Percentiles rank a stretch among this genome's conserved stretches.
phyloP scores from a whole-genome alignment of 2,113 vertebrate species.

The Scytalopus superciliaris region DNA sequence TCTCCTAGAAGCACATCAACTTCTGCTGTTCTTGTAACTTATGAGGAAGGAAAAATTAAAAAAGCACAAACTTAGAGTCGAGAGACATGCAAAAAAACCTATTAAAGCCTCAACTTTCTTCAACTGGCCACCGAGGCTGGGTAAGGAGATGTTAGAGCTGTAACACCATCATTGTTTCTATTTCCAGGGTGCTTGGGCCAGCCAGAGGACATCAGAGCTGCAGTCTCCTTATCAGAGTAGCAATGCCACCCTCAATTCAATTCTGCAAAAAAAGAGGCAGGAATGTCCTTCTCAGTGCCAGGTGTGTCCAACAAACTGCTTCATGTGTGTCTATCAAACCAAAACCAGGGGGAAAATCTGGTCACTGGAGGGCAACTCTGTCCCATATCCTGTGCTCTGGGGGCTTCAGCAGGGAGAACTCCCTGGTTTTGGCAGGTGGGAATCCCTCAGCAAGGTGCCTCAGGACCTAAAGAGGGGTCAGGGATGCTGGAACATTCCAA shows the following conservation, averaged over 20 bases:
- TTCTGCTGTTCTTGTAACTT: neutral
- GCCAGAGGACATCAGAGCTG: neutral
- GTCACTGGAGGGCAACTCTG: neutral
- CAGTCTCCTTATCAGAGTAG: neutral
- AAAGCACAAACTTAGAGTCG: neutral
- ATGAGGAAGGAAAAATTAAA: neutral
- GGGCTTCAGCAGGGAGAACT: neutral
- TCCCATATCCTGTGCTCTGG: fast-evolving
- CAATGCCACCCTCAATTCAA: neutral
- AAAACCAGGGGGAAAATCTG: too few relatives aligned
- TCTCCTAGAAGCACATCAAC: neutral
- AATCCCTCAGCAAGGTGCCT: neutral
- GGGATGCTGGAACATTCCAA: neutral
- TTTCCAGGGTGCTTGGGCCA: neutral
- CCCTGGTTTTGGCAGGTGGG: neutral
- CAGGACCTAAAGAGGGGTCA: neutral
- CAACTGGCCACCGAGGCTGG: neutral
- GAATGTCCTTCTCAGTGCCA: neutral
- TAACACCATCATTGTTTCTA: neutral
- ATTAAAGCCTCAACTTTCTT: neutral
- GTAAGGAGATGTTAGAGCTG: neutral
- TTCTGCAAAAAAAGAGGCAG: neutral
- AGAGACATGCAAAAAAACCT: neutral
- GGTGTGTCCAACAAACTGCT: neutral
- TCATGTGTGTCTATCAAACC: fast-evolving